Conservation (phyloP, 2,113 vertebrate genomes). For the Donacobius atricapilla region DNA sequence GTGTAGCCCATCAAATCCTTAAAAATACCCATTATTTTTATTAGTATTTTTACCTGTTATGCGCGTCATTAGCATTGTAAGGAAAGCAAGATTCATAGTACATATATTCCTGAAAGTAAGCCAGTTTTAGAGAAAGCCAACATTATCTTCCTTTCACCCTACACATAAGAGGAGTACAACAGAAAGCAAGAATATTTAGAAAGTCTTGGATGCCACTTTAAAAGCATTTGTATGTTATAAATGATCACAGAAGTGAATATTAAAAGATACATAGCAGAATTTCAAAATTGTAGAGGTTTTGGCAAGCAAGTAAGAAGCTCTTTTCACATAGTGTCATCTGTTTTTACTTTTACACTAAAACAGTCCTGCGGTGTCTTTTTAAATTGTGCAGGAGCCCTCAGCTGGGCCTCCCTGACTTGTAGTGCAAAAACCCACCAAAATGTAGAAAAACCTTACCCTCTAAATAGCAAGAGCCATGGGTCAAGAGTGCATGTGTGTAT, state of each 20-base stretch:
- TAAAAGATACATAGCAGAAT: not conserved
- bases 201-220: not conserved
- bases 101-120: not conserved
- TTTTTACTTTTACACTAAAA: conserved; percentile 31
- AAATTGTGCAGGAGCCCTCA: not conserved
- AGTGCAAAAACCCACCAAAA: conserved; percentile 25
- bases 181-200: not conserved
- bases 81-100: not conserved
- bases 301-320: conserved; percentile 12
- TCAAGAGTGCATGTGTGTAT: not conserved
- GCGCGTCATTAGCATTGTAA: not conserved
- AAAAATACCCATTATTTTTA: not conserved
- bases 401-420: conserved; percentile 34
- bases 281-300: conserved; percentile 2
- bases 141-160: not conserved
- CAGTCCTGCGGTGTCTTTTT: not conserved
- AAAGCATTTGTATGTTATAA: not conserved
- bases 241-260: not conserved
- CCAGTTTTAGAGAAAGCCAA: not conserved
- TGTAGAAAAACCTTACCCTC: not conserved
- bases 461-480: not conserved
- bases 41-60: not conserved
- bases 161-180: not conserved
- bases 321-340: conserved; percentile 41
- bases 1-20: not conserved